Evolutionary conservation across 2,888 invertebrate genomes (phyloP).

Genomic region (Eulithis prunata): DNA sequence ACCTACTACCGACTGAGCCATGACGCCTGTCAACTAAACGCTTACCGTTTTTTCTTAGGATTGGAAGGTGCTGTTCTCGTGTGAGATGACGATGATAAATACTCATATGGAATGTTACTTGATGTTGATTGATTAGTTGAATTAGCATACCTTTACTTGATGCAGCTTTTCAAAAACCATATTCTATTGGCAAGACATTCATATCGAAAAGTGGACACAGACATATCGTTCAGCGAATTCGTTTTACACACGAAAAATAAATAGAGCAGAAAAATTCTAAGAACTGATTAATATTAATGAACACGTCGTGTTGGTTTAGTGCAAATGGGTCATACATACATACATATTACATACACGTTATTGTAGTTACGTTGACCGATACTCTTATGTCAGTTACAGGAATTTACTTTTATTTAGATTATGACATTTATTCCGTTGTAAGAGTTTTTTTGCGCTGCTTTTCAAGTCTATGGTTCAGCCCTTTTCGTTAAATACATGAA

Average conservation of each 20-base stretch:
- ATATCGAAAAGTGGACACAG: conserved; percentile 38
- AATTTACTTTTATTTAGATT: background rate
- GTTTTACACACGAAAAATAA: conserved; percentile 52
- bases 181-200: conserved; percentile 5
- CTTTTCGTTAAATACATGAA: too few relatives aligned
- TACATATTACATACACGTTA: conserved; percentile 13
- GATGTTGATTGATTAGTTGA: too few relatives aligned
- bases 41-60: too few relatives aligned
- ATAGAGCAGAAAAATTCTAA: conserved; percentile 53
- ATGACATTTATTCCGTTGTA: too few relatives aligned
- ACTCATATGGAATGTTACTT: background rate
- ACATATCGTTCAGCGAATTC: conserved; percentile 48
- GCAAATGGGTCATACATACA: conserved; percentile 43
- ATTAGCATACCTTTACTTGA: too few relatives aligned
- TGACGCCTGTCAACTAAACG: too few relatives aligned
- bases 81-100: too few relatives aligned
- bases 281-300: conserved; percentile 58
- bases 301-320: conserved; percentile 41
- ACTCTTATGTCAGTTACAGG: conserved; percentile 1
- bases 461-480: too few relatives aligned
- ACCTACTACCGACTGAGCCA: too few relatives aligned
- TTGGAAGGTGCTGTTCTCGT: too few relatives aligned
- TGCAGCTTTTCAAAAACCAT: background rate
- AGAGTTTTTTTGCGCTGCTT: too few relatives aligned
- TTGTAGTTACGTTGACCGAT: conserved; percentile 8